Conservation (phyloP, 2,888 invertebrate species). For the Eristalinus aeneus region DNA sequence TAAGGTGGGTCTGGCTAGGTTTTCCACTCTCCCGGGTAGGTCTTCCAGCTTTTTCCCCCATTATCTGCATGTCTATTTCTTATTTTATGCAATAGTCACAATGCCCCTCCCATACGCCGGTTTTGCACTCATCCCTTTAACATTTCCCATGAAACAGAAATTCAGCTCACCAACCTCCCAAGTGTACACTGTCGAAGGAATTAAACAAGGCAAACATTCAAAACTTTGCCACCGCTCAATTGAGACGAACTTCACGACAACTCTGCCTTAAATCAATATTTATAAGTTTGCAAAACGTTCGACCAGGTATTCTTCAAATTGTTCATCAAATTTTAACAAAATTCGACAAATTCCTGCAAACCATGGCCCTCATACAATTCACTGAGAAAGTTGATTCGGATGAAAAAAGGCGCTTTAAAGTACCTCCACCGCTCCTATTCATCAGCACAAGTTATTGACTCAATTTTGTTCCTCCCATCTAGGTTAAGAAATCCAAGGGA, state of each 20-base stretch:
- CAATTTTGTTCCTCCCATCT: neutral
- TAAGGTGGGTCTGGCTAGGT: no score
- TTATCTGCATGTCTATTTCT: no score
- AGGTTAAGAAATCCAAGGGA: conserved; percentile 71
- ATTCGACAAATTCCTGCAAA: neutral
- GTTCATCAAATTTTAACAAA: neutral
- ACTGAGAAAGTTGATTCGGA: neutral
- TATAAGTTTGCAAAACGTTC: neutral
- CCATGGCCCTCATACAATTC: neutral
- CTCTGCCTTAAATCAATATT: neutral
- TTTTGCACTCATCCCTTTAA: no score
- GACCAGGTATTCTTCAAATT: neutral
- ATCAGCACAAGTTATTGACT: neutral
- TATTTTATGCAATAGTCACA: no score
- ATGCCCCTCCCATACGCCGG: no score
- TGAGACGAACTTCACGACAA: neutral
- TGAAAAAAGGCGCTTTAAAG: neutral
- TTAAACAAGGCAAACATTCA: neutral
- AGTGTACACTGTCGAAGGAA: no score
- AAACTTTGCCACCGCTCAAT: neutral
- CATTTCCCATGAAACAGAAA: no score
- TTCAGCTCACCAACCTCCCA: neutral
- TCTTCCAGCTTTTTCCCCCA: no score
- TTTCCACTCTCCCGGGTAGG: no score
- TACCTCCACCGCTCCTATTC: neutral